Conservation (phyloP, 2,113 vertebrate genomes). For the Formicarius rufipectus region DNA sequence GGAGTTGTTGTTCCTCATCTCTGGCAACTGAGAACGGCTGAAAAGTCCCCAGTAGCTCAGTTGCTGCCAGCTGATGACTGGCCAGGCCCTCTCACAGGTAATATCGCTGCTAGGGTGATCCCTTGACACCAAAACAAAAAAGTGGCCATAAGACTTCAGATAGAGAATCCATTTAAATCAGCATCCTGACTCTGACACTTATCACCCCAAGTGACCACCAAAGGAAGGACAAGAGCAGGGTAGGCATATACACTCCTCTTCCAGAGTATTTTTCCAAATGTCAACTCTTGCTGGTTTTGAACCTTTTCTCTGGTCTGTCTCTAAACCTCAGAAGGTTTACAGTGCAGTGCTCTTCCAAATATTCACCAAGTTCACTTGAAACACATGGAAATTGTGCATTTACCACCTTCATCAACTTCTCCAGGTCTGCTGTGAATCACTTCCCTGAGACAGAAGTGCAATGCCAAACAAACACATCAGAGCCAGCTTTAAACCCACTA, state of each 20-base stretch:
- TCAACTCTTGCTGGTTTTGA: background rate
- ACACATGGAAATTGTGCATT: background rate
- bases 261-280: background rate
- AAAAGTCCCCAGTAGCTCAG: background rate
- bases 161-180: background rate
- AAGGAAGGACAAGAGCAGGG: background rate
- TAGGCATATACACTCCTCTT: background rate
- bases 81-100: background rate
- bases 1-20: background rate
- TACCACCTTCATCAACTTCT: background rate
- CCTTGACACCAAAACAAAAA: background rate
- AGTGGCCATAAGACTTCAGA: background rate
- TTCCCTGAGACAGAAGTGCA: background rate
- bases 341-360: background rate
- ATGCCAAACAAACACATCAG: background rate
- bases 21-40: background rate
- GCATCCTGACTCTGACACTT: background rate
- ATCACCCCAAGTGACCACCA: accelerated
- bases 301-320: background rate
- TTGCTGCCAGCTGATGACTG: background rate
- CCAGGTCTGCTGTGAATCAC: background rate
- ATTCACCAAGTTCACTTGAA: background rate
- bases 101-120: background rate
- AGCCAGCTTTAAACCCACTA: background rate
- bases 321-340: background rate